Conservation (phyloP, 1,140 invertebrate species). For the Drosophila ercepeae region DNA sequence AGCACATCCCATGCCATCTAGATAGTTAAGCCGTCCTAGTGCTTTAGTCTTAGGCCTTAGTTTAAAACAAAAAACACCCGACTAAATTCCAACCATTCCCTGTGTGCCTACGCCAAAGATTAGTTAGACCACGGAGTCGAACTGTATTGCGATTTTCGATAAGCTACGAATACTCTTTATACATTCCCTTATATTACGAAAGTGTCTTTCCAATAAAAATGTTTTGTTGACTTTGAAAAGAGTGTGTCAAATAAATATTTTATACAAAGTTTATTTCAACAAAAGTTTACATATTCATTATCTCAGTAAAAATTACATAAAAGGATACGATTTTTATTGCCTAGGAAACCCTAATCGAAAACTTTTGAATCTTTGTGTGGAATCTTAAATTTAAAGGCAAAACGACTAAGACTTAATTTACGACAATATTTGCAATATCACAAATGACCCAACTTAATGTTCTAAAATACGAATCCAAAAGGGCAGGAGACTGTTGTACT, state of each 20-base stretch:
- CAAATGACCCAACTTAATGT: constrained; percentile 76
- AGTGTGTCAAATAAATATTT: constrained; percentile 51
- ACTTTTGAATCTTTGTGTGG: constrained; percentile 24
- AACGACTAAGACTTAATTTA: constrained; percentile 47
- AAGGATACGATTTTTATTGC: constrained; percentile 30
- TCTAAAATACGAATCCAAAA: constrained; percentile 64
- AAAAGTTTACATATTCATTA: constrained; percentile 29
- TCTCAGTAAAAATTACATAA: constrained; percentile 46
- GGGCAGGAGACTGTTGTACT: not conserved
- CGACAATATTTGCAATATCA: constrained; percentile 76
- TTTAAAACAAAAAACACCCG: constrained; percentile 33
- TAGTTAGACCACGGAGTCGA: constrained; percentile 27
- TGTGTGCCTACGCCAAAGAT: constrained; percentile 69
- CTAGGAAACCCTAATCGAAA: constrained; percentile 44
- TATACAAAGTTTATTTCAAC: constrained; percentile 27
- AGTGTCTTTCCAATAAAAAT: constrained; percentile 35
- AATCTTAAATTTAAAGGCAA: constrained; percentile 44
- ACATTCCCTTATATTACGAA: constrained; percentile 28
- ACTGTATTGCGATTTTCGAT: constrained; percentile 7
- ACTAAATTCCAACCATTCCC: constrained; percentile 33
- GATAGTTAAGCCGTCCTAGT: constrained; percentile 73
- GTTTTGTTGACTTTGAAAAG: constrained; percentile 11
- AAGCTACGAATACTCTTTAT: constrained; percentile 67
- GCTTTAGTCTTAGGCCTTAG: constrained; percentile 66
- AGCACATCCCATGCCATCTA: constrained; percentile 38